Evolutionary conservation across 2,797 vertebrate species (phyloP).

Genomic region (Moxostoma hubbsi): DNA sequence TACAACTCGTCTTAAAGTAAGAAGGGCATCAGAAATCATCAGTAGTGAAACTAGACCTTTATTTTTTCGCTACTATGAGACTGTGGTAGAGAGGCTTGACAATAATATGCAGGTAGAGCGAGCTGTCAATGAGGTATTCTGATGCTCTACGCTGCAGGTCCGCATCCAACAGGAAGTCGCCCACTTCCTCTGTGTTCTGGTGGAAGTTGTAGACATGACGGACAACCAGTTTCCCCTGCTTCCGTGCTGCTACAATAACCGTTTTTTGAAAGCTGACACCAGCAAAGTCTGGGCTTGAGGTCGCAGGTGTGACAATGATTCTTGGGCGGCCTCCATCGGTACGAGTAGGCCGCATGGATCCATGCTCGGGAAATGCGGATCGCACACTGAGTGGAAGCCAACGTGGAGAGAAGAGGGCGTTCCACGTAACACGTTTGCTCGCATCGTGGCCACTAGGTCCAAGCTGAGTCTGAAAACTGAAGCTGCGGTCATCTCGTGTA

Average conservation of each 20-base stretch:
- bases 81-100: slow-evolving; percentile 94
- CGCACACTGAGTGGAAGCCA: slow-evolving; percentile 91
- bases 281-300: slow-evolving; percentile 89
- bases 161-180: slow-evolving; percentile 89
- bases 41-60: slow-evolving; percentile 39
- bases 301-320: slow-evolving; percentile 90
- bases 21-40: background rate
- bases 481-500: slow-evolving; percentile 93
- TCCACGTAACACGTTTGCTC: slow-evolving; percentile 90
- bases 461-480: slow-evolving; percentile 94
- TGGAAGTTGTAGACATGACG: slow-evolving; percentile 95
- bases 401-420: slow-evolving; percentile 93
- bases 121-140: slow-evolving; percentile 95
- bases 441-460: slow-evolving; percentile 92
- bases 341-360: slow-evolving; percentile 84
- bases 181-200: slow-evolving; percentile 92
- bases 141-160: slow-evolving; percentile 92
- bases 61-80: slow-evolving; percentile 89
- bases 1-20: background rate
- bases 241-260: slow-evolving; percentile 86
- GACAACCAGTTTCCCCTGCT: slow-evolving; percentile 90
- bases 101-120: slow-evolving; percentile 92
- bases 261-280: slow-evolving; percentile 97
- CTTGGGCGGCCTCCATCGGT: slow-evolving; percentile 87
- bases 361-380: slow-evolving; percentile 83